A percentile compares a stretch with the other conserved stretches of the same genome.
Conservation (phyloP, 2,113 vertebrate genomes). For the Nannobrachium achirus region DNA sequence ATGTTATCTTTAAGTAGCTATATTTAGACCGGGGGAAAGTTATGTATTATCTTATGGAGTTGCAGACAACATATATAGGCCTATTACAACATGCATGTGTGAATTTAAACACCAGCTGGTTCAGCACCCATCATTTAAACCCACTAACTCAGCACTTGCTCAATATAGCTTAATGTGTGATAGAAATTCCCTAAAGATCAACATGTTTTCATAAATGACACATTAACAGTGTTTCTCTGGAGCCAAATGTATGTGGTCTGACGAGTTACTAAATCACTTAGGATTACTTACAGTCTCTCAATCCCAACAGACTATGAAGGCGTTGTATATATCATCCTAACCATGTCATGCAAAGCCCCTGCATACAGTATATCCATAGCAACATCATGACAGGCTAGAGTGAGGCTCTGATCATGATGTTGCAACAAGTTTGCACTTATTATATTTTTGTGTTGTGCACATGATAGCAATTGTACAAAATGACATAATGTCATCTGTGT, state of each 20-base stretch:
- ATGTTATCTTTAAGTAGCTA: constrained; percentile 45
- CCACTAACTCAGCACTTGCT: constrained; percentile 24
- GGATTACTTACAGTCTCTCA: neutral
- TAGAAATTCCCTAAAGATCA: constrained; percentile 16
- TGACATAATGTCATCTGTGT: neutral
- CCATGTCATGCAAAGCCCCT: constrained; percentile 16
- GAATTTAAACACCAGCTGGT: constrained; percentile 20
- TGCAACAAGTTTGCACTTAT: neutral
- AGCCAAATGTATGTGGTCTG: constrained; percentile 16
- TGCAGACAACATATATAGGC: constrained; percentile 28
- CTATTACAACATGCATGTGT: constrained; percentile 1
- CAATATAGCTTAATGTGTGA: neutral
- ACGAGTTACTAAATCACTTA: constrained; percentile 34
- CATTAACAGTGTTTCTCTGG: constrained; percentile 33
- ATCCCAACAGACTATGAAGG: neutral
- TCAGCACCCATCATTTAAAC: constrained; percentile 15
- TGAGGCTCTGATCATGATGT: neutral
- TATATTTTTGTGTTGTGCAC: neutral
- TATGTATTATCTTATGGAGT: constrained; percentile 32
- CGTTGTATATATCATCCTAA: constrained; percentile 22
- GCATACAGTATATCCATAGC: constrained; percentile 5
- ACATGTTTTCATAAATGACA: constrained; percentile 33
- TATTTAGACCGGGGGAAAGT: constrained; percentile 40
- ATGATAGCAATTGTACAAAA: neutral
- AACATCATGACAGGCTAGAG: no score